These are phyloP conservation scores for Athrips mouffetella DNA, from an alignment of 2,888 invertebrate genomes.

Conservation along the genomic window DNA sequence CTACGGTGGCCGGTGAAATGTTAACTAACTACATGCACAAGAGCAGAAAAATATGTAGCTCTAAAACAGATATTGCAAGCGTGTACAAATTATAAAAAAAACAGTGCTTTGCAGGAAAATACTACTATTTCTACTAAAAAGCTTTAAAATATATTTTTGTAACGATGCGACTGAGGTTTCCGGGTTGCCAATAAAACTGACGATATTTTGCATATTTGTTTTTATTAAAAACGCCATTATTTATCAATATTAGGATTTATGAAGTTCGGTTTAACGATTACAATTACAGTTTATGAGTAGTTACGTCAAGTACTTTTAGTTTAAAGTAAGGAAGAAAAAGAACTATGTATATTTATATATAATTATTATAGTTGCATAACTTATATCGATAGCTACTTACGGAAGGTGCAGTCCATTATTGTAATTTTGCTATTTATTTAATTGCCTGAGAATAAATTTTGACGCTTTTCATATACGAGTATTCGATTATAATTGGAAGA, in stretches of 20 bases:
- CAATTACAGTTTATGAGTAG: constrained; percentile 74
- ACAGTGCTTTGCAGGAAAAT: constrained; percentile 14
- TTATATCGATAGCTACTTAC: constrained; percentile 29
- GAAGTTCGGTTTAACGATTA: constrained; percentile 78
- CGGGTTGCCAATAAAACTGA: constrained; percentile 61
- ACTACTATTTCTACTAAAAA: constrained; percentile 26
- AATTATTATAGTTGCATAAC: constrained; percentile 29
- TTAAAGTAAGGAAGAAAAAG: constrained; percentile 67
- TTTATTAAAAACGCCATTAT: constrained; percentile 79
- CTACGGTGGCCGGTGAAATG: constrained; percentile 71
- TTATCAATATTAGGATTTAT: constrained; percentile 78
- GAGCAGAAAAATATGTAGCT: constrained; percentile 43
- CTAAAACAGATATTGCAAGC: constrained; percentile 32
- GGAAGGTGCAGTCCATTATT: constrained; percentile 39
- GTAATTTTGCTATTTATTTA: constrained; percentile 4
- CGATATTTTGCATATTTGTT: constrained; percentile 72
- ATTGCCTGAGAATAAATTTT: constrained; percentile 6
- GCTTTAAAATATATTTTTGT: constrained; percentile 19
- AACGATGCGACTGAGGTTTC: constrained; percentile 16
- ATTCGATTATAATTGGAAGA: constrained; percentile 46
- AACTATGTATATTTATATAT: constrained; percentile 52
- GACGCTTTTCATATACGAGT: constrained; percentile 13
- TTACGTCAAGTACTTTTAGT: constrained; percentile 68
- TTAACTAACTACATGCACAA: constrained; percentile 63
- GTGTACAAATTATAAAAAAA: constrained; percentile 35